Percentiles rank a stretch among this genome's conserved stretches.
These are phyloP conservation scores for Picus viridis DNA, from an alignment of 2,797 vertebrate species.

Conservation along the genomic window DNA sequence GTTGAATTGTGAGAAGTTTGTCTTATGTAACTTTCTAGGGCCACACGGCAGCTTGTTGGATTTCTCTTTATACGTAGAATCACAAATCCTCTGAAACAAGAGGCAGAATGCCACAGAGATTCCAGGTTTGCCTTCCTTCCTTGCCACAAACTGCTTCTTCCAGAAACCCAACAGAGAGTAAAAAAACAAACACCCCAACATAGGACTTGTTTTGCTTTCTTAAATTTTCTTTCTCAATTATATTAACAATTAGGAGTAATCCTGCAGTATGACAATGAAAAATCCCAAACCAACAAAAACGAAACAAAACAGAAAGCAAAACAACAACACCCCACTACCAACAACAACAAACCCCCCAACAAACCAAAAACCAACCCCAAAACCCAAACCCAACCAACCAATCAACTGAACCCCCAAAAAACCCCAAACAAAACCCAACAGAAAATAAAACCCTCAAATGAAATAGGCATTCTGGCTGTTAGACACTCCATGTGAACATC, in stretches of 20 bases:
- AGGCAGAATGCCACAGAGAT: neutral
- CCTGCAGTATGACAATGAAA: neutral
- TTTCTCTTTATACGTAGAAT: neutral
- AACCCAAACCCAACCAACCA: too few species aligned
- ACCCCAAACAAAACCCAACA: neutral
- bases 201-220: neutral
- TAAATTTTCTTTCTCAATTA: neutral
- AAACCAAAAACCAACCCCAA: too few species aligned
- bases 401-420: too few species aligned
- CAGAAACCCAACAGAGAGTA: neutral
- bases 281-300: neutral
- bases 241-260: neutral
- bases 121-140: neutral
- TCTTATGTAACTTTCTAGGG: conserved; percentile 12
- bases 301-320: neutral
- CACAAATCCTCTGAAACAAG: neutral
- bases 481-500: neutral
- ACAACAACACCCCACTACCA: too few species aligned
- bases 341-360: too few species aligned
- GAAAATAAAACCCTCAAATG: neutral
- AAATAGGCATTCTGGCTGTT: neutral
- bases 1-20: conserved; percentile 8
- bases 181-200: neutral
- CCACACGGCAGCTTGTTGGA: neutral
- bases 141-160: neutral